A percentile compares a stretch with the other conserved stretches of the same genome.
These are phyloP conservation scores for Harmothoe impar DNA, from an alignment of 2,888 invertebrate species.

Conservation along the genomic window DNA sequence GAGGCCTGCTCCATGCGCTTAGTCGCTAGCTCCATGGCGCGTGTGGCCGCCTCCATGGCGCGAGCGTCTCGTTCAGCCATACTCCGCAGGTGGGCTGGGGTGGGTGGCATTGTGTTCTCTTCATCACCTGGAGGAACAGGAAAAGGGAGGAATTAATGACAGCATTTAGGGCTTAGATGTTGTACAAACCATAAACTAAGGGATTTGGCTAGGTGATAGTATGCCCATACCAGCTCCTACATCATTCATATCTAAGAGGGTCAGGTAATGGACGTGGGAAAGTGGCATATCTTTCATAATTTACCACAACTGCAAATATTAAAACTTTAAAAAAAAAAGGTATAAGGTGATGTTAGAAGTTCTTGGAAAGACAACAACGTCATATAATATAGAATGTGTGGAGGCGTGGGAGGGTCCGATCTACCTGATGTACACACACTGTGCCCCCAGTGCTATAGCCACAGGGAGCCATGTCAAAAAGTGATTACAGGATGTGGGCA, in stretches of 20 bases:
- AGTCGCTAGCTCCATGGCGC: constrained; percentile 83
- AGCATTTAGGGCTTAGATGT: too few species aligned
- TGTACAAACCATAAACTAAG: background rate
- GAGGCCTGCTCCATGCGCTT: constrained; percentile 81
- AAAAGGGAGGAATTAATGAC: background rate
- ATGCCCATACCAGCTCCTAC: too few species aligned
- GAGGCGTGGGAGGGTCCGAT: too few species aligned
- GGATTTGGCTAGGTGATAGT: too few species aligned
- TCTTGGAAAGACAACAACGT: background rate
- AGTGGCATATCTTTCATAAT: too few species aligned
- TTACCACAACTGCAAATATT: too few species aligned
- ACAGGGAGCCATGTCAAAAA: background rate
- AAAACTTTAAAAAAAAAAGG: too few species aligned
- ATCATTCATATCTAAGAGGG: too few species aligned
- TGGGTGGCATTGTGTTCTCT: constrained; percentile 42
- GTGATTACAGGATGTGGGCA: background rate
- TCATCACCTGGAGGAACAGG: constrained; percentile 52
- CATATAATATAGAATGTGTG: too few species aligned
- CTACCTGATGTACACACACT: too few species aligned
- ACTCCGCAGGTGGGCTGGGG: constrained; percentile 69
- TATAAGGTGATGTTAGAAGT: background rate
- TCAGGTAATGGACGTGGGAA: too few species aligned
- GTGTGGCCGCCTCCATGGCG: constrained; percentile 82
- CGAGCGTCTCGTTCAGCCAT: constrained; percentile 81
- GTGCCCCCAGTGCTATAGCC: too few species aligned